Percentiles rank a stretch among this genome's conserved stretches.
These are phyloP conservation scores for Chelonia mydas DNA, from an alignment of 2,797 vertebrate species.

Conservation along the genomic window DNA sequence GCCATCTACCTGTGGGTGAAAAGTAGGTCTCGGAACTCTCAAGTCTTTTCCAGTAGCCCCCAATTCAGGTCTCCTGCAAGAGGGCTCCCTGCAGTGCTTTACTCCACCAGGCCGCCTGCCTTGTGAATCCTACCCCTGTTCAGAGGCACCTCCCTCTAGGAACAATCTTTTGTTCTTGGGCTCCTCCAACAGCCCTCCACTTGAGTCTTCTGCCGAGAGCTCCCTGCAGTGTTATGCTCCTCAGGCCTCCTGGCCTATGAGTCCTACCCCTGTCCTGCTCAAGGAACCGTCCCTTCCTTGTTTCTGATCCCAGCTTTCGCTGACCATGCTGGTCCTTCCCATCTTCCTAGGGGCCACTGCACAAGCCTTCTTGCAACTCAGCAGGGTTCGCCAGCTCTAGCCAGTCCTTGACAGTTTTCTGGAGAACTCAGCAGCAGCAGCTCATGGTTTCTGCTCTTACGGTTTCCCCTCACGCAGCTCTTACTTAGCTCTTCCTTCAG, in stretches of 20 bases:
- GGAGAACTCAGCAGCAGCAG: neutral
- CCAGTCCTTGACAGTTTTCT: neutral
- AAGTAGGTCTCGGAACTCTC: too few species aligned
- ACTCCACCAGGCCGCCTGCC: neutral
- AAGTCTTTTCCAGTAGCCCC: neutral
- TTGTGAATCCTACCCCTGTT: neutral
- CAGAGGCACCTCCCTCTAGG: neutral
- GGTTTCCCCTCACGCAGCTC: too few species aligned
- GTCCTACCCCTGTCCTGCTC: too few species aligned
- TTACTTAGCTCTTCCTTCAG: too few species aligned
- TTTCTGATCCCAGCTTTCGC: neutral
- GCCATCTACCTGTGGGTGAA: too few species aligned
- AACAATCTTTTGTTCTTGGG: neutral
- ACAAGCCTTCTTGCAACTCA: neutral
- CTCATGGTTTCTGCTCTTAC: neutral
- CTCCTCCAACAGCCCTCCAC: neutral
- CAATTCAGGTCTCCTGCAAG: neutral
- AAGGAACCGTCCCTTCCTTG: neutral
- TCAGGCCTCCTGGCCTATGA: neutral
- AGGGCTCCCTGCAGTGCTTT: neutral
- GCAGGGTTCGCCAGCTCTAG: neutral
- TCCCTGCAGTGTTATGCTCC: neutral
- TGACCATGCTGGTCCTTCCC: neutral
- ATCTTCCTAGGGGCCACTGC: neutral
- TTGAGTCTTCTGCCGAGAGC: neutral